Evolutionary conservation across 2,797 vertebrate species (phyloP), one percentile per base, ranked within the genome.

Genomic region (Gallinago stenura): DNA sequence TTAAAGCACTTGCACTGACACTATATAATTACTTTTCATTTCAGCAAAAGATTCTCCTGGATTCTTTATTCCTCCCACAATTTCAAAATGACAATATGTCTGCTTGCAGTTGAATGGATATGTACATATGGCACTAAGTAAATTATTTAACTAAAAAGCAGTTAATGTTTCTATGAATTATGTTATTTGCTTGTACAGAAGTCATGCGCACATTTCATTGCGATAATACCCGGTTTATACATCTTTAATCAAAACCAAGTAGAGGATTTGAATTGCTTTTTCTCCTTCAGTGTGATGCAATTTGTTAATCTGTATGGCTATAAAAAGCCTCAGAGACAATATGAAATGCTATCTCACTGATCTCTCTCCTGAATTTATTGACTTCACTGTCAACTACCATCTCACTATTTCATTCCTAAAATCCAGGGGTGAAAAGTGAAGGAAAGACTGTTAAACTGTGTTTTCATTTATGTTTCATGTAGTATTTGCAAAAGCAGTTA

Each of bases 1-100:
- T 88, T 84, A 88, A 96, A 97, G 61, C 50, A 50, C 83, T 95
- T 64, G 22, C 81, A 51, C 62, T 16, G 33, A 95, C 77, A 70
- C 54, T 58, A 61, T 72, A 71, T 94, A 98, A 97, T 97, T 97
- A 95, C 77, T 86, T 96, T 94, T 89, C 87, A 89, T 95, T 96
- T 96, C 64, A 65, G 75, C 69, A 96, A 85, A 95, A 95, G 93
- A 93, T 71, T 96, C 87, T 84, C 87, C 87, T 86, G 77, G 54
- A 41, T 96, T 96, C 77, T 95, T 84, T 96, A 72, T 89, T 91
- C 96, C 35, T 95, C 65, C 68, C 87, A 75, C 87, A 76, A 83
- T 93, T 97, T 88, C 78, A 83, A 97, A 97, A 97, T 93, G 76
- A 94, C 62, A 96, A 31, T 90, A 91, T 75, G 50, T 77, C 71